Percentiles rank a stretch among this genome's conserved stretches.
These are phyloP conservation scores for Drosophila ezoana DNA, from an alignment of 2,888 invertebrate genomes.

Conservation along the genomic window DNA sequence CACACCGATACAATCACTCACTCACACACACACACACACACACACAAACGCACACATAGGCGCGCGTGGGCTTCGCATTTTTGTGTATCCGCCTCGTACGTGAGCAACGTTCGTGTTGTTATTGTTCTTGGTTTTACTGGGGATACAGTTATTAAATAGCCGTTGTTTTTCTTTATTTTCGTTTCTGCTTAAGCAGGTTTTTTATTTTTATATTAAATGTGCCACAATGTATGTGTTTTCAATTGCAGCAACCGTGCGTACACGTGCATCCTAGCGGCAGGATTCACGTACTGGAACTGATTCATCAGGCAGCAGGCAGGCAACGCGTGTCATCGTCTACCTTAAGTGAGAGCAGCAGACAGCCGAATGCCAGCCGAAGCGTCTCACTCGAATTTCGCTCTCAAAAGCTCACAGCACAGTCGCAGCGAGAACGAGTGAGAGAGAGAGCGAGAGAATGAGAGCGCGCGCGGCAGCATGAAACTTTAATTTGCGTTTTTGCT, in stretches of 20 bases:
- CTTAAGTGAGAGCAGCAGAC: conserved; percentile 31
- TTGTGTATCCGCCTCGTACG: conserved; percentile 74
- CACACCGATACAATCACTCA: conserved; percentile 32
- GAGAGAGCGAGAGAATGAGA: background rate
- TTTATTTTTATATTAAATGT: conserved; percentile 65
- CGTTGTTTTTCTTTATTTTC: conserved; percentile 46
- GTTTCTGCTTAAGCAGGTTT: conserved; percentile 41
- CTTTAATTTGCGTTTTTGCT: conserved; percentile 68
- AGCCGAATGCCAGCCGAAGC: conserved; percentile 35
- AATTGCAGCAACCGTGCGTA: conserved; percentile 42
- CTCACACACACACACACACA: conserved; percentile 28
- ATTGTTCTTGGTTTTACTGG: conserved; percentile 38
- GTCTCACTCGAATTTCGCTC: conserved; percentile 13
- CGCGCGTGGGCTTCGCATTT: conserved; percentile 62
- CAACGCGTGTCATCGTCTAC: conserved; percentile 41
- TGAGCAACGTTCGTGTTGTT: conserved; percentile 49
- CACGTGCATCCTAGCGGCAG: conserved; percentile 77
- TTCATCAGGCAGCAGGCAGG: conserved; percentile 45
- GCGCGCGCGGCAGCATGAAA: conserved; percentile 49
- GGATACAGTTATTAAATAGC: conserved; percentile 76
- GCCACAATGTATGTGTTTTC: conserved; percentile 61
- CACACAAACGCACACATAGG: conserved; percentile 21
- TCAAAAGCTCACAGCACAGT: conserved; percentile 29
- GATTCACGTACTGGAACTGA: conserved; percentile 81
- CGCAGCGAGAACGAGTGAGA: conserved; percentile 3